Conservation (phyloP, 2,113 vertebrate genomes). For the Narcine bancroftii region DNA sequence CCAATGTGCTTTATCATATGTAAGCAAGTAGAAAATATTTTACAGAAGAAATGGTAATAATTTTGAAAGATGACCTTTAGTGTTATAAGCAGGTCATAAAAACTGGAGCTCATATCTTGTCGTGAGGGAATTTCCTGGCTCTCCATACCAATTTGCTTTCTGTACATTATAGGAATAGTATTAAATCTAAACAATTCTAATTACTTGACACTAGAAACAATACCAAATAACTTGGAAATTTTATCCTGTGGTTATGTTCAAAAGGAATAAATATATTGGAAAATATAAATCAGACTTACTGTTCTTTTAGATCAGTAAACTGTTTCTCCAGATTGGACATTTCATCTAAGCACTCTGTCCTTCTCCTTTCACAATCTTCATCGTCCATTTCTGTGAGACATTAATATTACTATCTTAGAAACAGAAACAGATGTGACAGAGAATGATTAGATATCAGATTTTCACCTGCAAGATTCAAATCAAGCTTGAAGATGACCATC, state of each 20-base stretch:
- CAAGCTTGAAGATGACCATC: background rate
- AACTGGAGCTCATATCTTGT: background rate
- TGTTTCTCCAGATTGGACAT: slow-evolving; percentile 98
- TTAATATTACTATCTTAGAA: slow-evolving; percentile 6
- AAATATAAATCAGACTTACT: slow-evolving; percentile 64
- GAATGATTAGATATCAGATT: background rate
- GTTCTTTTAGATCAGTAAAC: slow-evolving; percentile 97
- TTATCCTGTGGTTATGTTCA: background rate
- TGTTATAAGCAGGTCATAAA: background rate
- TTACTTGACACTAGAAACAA: background rate
- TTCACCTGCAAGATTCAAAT: background rate
- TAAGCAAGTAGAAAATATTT: background rate
- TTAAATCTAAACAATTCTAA: background rate
- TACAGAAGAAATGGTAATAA: background rate
- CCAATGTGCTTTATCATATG: background rate
- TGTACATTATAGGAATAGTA: background rate
- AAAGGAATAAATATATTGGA: background rate
- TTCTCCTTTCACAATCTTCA: slow-evolving; percentile 95
- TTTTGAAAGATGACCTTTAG: background rate
- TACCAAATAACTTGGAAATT: background rate
- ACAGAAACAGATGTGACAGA: background rate
- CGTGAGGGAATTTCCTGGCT: background rate
- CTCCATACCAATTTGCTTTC: background rate
- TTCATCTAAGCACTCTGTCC: slow-evolving; percentile 96
- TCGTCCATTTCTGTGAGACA: slow-evolving; percentile 85